Evolutionary conservation across 92 coral and sea anemone genomes (phyloP), one percentile per base, ranked within the genome.

Genomic region (Hydrozoanthus gracilis): DNA sequence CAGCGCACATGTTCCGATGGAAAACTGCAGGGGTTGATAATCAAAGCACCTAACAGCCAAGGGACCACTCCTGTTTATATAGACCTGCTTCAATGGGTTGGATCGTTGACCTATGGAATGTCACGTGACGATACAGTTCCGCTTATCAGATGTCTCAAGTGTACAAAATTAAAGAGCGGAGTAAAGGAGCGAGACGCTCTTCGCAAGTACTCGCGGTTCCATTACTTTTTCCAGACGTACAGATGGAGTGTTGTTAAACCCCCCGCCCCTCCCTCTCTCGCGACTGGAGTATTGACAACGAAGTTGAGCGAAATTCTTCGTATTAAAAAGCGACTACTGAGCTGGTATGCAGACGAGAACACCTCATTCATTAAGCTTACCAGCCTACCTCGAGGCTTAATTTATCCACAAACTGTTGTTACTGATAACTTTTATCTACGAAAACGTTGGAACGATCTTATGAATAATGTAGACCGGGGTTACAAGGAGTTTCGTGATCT

Each of bases 111-210:
- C 0, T 56, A 49, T 27, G 91, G 89, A 64, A 27, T 27, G 39
- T 86, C 95, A 76, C 95, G 92, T 73, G 95, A 92, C 51, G 56
- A 58, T 10, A 52, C 87, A 18, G 92, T 92, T 82, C 95, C 95
- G 13, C 95, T 92, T 44, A 86, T 92, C 61, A 71, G 48, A 4
- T 66, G 71, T 20, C 39, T 66, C 16, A 44, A 44, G 9, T 66
- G 71, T n/a, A 5, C 71, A 20, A 15, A 27, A 6, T 44, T 66
- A 1, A 66, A 66, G 39, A n/a, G 71, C 27, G 71, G 71, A n/a
- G 71, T 66, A 10, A 66, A 27, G 6, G 6, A 66, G 44, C 44
- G 27, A 10, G 71, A 66, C 10, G 71, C 44, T 16, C 71, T n/a
- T n/a, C 39, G 39, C 27, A 44, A 16, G 44, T 66, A 66, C 44